A percentile compares a stretch with the other conserved stretches of the same genome.
Conservation (phyloP, 2,113 vertebrate species). For the Channa argus region DNA sequence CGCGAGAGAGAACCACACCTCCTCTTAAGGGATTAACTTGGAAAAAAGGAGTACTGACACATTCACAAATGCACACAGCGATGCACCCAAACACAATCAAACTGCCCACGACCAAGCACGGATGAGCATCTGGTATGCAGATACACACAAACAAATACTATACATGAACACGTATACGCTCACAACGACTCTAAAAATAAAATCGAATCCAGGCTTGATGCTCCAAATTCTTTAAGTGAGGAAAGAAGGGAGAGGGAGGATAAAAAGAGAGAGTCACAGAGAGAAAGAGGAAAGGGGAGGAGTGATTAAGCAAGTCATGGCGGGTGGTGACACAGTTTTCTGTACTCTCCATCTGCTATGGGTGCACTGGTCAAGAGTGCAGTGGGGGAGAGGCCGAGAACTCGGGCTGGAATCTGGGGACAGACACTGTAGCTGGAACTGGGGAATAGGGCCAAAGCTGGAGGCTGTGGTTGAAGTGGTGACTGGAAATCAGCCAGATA, state of each 20-base stretch:
- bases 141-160: constrained; percentile 39
- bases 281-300: constrained; percentile 48
- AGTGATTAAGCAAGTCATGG: constrained; percentile 50
- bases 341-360: constrained; percentile 64
- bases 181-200: constrained; percentile 72
- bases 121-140: constrained; percentile 30
- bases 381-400: constrained; percentile 63
- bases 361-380: constrained; percentile 68
- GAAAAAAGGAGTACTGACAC: constrained; percentile 65
- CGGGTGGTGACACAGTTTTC: constrained; percentile 71
- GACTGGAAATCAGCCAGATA: constrained; percentile 14
- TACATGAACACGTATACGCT: constrained; percentile 4
- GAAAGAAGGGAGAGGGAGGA: constrained; percentile 62
- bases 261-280: constrained; percentile 31
- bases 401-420: constrained; percentile 27
- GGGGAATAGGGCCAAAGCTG: constrained; percentile 15
- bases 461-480: constrained; percentile 2
- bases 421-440: constrained; percentile 22
- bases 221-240: constrained; percentile 65
- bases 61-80: constrained; percentile 31
- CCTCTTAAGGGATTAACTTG: constrained; percentile 83
- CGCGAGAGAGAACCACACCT: constrained; percentile 75
- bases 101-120: constrained; percentile 30
- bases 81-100: constrained; percentile 53
- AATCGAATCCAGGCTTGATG: constrained; percentile 68